A percentile compares a stretch with the other conserved stretches of the same genome.
Conservation (phyloP, 2,888 invertebrate genomes). For the Prenolepis imparis region DNA sequence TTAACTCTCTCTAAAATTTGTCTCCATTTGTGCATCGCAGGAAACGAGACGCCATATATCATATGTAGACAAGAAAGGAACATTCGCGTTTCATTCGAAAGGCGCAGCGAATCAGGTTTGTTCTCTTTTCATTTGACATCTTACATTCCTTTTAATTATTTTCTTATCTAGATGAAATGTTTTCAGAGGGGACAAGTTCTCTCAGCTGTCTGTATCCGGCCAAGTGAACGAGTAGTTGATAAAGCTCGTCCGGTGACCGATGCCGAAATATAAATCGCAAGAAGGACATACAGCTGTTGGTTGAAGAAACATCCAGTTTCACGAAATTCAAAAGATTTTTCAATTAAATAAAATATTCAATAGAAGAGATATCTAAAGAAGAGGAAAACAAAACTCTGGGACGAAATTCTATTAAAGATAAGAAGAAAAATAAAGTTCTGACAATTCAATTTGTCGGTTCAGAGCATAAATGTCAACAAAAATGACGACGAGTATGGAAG, state of each 20-base stretch:
- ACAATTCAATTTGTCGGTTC: neutral
- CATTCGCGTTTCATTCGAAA: too few relatives aligned
- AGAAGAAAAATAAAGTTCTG: neutral
- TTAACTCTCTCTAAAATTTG: neutral
- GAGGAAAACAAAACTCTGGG: neutral
- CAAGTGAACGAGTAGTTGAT: neutral
- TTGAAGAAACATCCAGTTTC: neutral
- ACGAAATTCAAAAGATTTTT: neutral
- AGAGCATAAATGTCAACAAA: neutral
- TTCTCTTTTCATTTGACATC: neutral
- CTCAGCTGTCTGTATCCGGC: neutral
- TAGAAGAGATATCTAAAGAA: neutral
- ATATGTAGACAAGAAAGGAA: too few relatives aligned
- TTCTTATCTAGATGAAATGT: neutral
- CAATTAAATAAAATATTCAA: neutral
- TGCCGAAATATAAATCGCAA: too few relatives aligned
- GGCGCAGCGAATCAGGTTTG: neutral
- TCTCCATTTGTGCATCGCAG: neutral
- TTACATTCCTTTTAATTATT: neutral
- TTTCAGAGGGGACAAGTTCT: neutral
- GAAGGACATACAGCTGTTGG: too few relatives aligned
- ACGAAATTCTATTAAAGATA: neutral
- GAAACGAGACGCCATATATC: too few relatives aligned
- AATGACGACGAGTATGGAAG: constrained; percentile 73
- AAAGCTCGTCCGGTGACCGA: neutral